Base-by-base conservation (phyloP, 2,797 vertebrate genomes). In the Ctenosaura bakeri region DNA sequence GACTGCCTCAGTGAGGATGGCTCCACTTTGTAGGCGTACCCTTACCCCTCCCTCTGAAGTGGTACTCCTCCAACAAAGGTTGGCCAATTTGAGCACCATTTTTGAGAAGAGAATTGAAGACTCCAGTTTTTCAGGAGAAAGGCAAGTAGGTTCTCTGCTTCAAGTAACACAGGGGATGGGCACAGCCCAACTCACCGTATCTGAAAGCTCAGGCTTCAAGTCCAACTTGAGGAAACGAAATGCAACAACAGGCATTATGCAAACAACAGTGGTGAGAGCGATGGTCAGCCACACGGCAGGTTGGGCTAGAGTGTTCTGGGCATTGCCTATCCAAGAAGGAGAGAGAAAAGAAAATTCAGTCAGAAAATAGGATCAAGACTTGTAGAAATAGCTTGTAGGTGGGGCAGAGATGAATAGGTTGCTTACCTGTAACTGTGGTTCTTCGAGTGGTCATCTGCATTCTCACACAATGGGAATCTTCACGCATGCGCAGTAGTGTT, bases 171-270 rank as follows among this genome's bases (percentile, higher is more conserved):
- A 18, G 59, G 24, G 12, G 32, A 16, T 10, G 62, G 22, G 12
- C 38, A 3, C 59, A 69, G 4, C 35, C 29, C 5, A n/a, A 86
- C 98, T 98, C 93, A 99, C 99, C 95, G 98, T 98, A 95, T 99
- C 99, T 0, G 98, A 98, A 79, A 99, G 98, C 87, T 98, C 98
- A 0, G 99, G 99, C 90, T 98, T 99, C 92, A 99, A 98, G 95
- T 98, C 98, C 96, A 98, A 96, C 95, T 98, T 99, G 93, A 99
- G 98, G 97, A 99, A 99, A 80, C 99, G 98, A 91, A 99, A 98
- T 82, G 98, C 98, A 24, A 99, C 97, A 80, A 99, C 98, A 0
- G 99, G 99, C 97, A 98, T 94, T 93, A 99, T 98, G 94, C 99
- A 99, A 89, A 99, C 98, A 14, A 98, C 98, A 0, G 98, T 98